Conservation (phyloP, 2,113 vertebrate species). For the Orycteropus afer region DNA sequence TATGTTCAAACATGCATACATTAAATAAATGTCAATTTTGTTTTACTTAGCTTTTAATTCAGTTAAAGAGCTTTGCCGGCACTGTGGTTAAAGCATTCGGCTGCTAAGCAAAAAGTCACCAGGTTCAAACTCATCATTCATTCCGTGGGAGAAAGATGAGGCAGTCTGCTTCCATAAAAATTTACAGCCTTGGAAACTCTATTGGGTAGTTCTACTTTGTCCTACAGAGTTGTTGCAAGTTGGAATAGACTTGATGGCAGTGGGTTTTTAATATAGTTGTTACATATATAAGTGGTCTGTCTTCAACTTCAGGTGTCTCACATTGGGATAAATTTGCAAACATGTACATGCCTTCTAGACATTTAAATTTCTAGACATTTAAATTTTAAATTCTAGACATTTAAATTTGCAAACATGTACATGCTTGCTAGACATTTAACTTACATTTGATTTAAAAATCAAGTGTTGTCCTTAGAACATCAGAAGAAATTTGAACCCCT, state of each 20-base stretch:
- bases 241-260: too few relatives aligned
- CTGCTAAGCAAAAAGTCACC: too few relatives aligned
- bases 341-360: background rate
- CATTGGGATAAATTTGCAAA: background rate
- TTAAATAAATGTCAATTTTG: constrained; percentile 22
- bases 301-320: background rate
- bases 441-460: constrained; percentile 31
- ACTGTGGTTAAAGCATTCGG: too few relatives aligned
- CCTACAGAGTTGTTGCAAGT: too few relatives aligned
- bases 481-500: constrained; percentile 32
- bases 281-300: background rate
- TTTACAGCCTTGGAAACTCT: too few relatives aligned
- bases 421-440: too few relatives aligned
- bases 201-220: too few relatives aligned
- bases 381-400: background rate
- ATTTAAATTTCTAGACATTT: background rate
- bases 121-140: too few relatives aligned
- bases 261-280: background rate
- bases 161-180: too few relatives aligned
- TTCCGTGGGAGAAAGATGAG: too few relatives aligned
- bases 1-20: background rate
- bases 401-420: constrained; percentile 9
- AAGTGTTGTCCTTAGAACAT: background rate
- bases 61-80: too few relatives aligned
- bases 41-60: background rate